These are phyloP conservation scores for Eurystomus glaucurus DNA, from an alignment of 2,797 vertebrate genomes.

Conservation along the genomic window DNA sequence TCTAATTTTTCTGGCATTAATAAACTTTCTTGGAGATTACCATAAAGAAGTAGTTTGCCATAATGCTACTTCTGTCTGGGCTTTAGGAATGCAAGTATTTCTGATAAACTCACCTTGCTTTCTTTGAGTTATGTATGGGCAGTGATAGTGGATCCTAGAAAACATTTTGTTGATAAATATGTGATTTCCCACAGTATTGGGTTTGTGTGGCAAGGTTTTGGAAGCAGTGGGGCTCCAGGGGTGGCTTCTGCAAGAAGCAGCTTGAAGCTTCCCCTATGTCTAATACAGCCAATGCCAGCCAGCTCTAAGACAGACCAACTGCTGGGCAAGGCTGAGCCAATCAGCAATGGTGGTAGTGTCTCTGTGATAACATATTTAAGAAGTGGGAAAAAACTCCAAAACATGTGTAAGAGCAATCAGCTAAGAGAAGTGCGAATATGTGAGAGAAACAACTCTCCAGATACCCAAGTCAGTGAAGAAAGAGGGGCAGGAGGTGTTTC, in stretches of 20 bases:
- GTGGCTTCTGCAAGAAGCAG: no score
- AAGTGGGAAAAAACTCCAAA: background rate
- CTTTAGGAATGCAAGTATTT: background rate
- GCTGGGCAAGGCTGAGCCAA: accelerated
- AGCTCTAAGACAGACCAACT: accelerated
- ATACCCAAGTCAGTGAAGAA: accelerated
- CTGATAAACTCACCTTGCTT: background rate
- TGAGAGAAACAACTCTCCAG: accelerated
- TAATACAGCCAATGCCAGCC: accelerated
- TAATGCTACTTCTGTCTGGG: background rate
- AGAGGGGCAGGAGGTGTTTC: background rate
- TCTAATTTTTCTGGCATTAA: accelerated
- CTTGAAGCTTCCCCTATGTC: no score
- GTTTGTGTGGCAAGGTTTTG: no score
- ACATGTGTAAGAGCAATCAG: background rate
- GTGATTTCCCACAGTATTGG: background rate
- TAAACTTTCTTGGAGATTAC: background rate
- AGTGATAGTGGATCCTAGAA: background rate
- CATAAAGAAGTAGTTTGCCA: background rate
- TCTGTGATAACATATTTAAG: background rate
- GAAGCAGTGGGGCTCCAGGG: no score
- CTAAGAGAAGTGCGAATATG: accelerated
- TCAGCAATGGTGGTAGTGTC: accelerated
- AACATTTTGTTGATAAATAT: background rate
- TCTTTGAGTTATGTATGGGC: background rate